Evolutionary conservation across 2,888 invertebrate species (phyloP).

Genomic region (Hydroisotoma schaefferi): DNA sequence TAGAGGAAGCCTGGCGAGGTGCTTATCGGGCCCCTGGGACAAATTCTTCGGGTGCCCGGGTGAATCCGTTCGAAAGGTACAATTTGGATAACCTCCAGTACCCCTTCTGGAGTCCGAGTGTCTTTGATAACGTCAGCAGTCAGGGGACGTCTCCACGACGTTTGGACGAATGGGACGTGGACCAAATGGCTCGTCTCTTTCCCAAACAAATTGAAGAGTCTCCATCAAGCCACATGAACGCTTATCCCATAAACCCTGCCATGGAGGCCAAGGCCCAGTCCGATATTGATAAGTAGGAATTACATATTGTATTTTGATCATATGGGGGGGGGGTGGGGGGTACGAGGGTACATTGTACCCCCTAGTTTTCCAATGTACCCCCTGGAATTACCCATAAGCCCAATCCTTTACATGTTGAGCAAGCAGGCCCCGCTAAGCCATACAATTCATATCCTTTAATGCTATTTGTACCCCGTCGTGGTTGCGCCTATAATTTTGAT

Average conservation of each 20-base stretch:
- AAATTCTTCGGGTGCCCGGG: too few species aligned
- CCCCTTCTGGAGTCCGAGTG: background rate
- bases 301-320: background rate
- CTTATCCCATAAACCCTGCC: background rate
- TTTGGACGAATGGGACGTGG: background rate
- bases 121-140: background rate
- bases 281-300: conserved; percentile 2
- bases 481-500: too few species aligned
- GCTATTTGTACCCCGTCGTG: too few species aligned
- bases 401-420: too few species aligned
- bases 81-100: background rate
- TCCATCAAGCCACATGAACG: conserved; percentile 5
- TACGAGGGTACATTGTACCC: too few species aligned
- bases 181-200: background rate
- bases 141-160: background rate
- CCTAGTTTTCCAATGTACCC: too few species aligned
- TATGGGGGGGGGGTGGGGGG: too few species aligned
- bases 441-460: too few species aligned
- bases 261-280: conserved; percentile 5
- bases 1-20: too few species aligned
- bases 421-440: too few species aligned
- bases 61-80: background rate
- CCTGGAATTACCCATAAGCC: too few species aligned
- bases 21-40: too few species aligned
- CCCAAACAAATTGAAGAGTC: conserved; percentile 7